These are phyloP conservation scores for Cassiopea andromeda DNA, from an alignment of 30 jellyfish, hydroid and myxozoan species.

Conservation along the genomic window DNA sequence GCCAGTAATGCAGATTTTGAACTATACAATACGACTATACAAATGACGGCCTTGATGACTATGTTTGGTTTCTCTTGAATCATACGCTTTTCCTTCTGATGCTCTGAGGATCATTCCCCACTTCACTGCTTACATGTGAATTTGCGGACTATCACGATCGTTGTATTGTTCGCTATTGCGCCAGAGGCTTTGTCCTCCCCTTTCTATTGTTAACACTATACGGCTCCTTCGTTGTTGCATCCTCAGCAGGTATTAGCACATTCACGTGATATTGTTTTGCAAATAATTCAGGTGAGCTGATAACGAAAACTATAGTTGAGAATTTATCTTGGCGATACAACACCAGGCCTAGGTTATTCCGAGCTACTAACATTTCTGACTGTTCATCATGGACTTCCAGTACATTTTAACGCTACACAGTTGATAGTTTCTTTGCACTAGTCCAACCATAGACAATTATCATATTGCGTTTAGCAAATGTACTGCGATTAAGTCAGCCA, in stretches of 20 bases:
- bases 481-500: too few species aligned
- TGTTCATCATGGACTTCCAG: too few species aligned
- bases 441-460: too few species aligned
- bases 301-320: too few species aligned
- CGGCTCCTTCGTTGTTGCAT: not conserved
- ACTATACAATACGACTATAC: not conserved
- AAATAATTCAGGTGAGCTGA: too few species aligned
- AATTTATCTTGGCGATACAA: too few species aligned
- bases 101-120: not conserved
- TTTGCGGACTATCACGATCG: not conserved
- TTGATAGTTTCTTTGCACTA: too few species aligned
- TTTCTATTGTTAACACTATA: too few species aligned
- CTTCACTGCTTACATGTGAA: not conserved
- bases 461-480: too few species aligned
- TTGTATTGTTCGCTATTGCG: not conserved
- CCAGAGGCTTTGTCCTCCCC: not conserved
- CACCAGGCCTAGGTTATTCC: too few species aligned
- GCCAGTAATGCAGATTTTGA: not conserved
- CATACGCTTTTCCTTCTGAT: not conserved
- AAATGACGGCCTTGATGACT: not conserved
- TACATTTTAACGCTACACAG: too few species aligned
- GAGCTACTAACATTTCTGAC: too few species aligned
- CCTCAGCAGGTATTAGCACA: not conserved
- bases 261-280: not conserved
- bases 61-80: not conserved